phyloP scores from a whole-genome alignment of 1,140 invertebrate species.

The Hetaerina americana region DNA sequence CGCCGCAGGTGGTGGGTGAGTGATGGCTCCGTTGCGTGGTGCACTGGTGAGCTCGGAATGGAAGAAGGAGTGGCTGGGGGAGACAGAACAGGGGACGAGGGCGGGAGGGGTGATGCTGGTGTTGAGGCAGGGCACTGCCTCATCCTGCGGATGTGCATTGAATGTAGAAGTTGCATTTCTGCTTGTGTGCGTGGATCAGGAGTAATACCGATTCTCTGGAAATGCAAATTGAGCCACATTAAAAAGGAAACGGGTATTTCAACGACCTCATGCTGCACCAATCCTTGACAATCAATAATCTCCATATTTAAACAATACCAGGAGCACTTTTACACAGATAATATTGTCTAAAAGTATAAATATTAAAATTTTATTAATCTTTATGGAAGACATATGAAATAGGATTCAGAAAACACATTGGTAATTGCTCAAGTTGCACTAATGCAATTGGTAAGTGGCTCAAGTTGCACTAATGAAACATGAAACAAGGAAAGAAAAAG shows the following conservation, averaged over 20 bases:
- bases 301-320: too few species aligned
- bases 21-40: conserved; percentile 23
- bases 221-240: conserved; percentile 4
- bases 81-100: background rate
- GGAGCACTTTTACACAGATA: too few species aligned
- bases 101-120: conserved; percentile 4
- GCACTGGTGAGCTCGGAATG: conserved; percentile 24
- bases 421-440: too few species aligned
- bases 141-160: conserved; percentile 27
- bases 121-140: background rate
- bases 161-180: conserved; percentile 31
- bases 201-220: conserved; percentile 26
- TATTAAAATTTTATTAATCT: too few species aligned
- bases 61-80: conserved; percentile 8
- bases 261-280: background rate
- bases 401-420: too few species aligned
- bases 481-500: too few species aligned
- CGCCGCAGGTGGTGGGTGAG: conserved; percentile 32
- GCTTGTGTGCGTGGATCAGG: conserved; percentile 24
- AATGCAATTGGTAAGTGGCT: too few species aligned
- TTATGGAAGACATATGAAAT: too few species aligned
- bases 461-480: too few species aligned
- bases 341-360: too few species aligned
- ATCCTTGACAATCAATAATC: too few species aligned
- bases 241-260: background rate